These are phyloP conservation scores for Luperina testacea DNA, from an alignment of 2,888 invertebrate genomes.

Conservation along the genomic window DNA sequence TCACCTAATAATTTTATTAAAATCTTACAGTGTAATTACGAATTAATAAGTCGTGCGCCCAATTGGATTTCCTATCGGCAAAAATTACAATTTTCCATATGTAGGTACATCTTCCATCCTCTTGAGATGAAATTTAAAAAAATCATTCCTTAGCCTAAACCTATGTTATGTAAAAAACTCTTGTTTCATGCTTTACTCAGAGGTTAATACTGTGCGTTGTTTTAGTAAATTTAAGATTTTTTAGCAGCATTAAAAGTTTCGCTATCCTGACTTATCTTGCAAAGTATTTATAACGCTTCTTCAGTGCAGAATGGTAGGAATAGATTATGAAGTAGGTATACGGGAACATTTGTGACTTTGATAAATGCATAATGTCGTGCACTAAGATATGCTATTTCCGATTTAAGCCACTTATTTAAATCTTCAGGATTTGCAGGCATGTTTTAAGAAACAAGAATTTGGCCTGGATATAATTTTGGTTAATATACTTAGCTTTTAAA, in stretches of 20 bases:
- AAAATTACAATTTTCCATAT: too few species aligned
- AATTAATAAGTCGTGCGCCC: too few species aligned
- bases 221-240: too few species aligned
- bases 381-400: conserved; percentile 35
- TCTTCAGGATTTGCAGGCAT: neutral
- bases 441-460: neutral
- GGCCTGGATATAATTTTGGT: too few species aligned
- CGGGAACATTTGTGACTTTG: conserved; percentile 33
- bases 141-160: too few species aligned
- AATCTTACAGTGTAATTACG: neutral
- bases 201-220: too few species aligned
- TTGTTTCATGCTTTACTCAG: too few species aligned
- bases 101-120: too few species aligned
- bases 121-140: too few species aligned
- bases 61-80: too few species aligned
- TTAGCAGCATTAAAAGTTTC: neutral
- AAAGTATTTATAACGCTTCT: conserved; percentile 11
- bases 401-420: conserved; percentile 25
- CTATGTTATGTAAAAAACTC: too few species aligned
- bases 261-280: neutral
- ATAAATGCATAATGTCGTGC: conserved; percentile 44
- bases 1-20: neutral
- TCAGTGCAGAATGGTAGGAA: neutral
- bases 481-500: too few species aligned
- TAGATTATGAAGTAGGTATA: conserved; percentile 19